These are phyloP conservation scores for Megalops atlanticus DNA, from an alignment of 2,113 vertebrate genomes.

Conservation along the genomic window DNA sequence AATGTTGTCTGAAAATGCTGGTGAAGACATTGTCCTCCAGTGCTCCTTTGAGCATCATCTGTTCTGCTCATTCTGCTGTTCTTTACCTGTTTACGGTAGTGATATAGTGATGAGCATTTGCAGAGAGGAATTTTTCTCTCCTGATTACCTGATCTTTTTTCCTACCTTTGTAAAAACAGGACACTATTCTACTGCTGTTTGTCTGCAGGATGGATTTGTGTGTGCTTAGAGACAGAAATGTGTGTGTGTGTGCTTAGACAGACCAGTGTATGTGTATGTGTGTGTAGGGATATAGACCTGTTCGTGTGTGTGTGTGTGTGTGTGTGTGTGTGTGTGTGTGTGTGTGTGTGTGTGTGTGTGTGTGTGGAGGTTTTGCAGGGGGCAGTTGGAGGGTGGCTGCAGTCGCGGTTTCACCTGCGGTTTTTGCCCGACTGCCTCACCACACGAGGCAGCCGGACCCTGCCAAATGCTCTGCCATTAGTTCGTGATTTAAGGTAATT, in stretches of 20 bases:
- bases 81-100: background rate
- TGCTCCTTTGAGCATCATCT: background rate
- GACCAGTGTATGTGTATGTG: background rate
- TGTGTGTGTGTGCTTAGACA: background rate
- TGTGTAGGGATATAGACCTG: background rate
- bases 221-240: background rate
- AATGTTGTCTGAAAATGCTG: background rate
- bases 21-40: background rate
- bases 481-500: slow-evolving; percentile 92
- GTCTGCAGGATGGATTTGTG: background rate
- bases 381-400: slow-evolving; percentile 15
- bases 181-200: background rate
- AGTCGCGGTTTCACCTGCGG: slow-evolving; percentile 78
- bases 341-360: background rate
- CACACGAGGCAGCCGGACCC: slow-evolving; percentile 69
- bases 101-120: background rate
- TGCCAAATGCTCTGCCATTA: slow-evolving; percentile 83
- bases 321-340: slow-evolving; percentile 9
- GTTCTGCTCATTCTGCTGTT: background rate
- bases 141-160: background rate
- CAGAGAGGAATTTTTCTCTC: background rate
- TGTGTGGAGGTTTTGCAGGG: background rate
- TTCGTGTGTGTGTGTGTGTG: background rate
- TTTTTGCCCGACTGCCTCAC: slow-evolving; percentile 79
- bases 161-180: background rate